A percentile compares a stretch with the other conserved stretches of the same genome.
These are phyloP conservation scores for Glaucidium brasilianum DNA, from an alignment of 2,113 vertebrate species.

Conservation along the genomic window DNA sequence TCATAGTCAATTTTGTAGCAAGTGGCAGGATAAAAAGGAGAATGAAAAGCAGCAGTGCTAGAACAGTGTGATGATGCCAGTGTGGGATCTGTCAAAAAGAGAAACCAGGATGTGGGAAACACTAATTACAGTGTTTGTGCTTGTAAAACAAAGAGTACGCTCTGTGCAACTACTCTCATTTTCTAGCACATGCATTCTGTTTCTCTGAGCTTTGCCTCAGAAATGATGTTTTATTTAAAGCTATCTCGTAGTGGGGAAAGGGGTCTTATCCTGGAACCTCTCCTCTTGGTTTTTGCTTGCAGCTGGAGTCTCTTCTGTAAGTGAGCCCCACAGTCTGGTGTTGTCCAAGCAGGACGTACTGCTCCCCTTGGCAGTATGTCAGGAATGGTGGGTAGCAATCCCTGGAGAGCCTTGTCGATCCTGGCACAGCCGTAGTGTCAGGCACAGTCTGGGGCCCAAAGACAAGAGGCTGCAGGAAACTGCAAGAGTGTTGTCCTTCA, in stretches of 20 bases:
- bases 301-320: not conserved
- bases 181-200: not conserved
- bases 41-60: conserved; percentile 4
- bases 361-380: not conserved
- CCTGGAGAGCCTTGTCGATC: not conserved
- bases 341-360: accelerated
- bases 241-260: not conserved
- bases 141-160: conserved; percentile 38
- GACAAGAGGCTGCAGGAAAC: not conserved
- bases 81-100: conserved; percentile 45
- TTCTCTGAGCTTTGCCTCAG: not conserved
- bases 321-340: not conserved
- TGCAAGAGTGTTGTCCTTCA: not conserved
- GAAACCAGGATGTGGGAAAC: conserved; percentile 29
- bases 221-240: conserved; percentile 1
- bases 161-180: not conserved
- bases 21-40: conserved; percentile 17
- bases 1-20: conserved; percentile 23
- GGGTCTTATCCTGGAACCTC: not conserved
- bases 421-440: not conserved
- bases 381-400: not conserved
- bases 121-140: conserved; percentile 40
- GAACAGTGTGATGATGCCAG: conserved; percentile 23
- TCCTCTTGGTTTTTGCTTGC: not conserved
- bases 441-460: not conserved